These are phyloP conservation scores for Aleiodes testaceus DNA, from an alignment of 2,888 invertebrate genomes.

Conservation along the genomic window DNA sequence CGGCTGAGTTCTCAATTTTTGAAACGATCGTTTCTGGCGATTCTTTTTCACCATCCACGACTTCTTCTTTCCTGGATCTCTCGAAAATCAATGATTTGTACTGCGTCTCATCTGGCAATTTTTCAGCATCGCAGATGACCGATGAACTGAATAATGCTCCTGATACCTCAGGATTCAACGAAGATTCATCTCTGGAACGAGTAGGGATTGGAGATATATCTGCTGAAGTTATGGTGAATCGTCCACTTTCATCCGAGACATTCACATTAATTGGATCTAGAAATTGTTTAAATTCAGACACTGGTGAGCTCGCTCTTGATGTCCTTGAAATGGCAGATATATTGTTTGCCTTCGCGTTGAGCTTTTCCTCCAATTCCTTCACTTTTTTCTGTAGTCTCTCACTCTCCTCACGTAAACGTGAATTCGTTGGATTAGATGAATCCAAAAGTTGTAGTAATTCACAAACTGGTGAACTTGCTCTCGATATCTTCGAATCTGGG, in stretches of 20 bases:
- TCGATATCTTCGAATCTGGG: neutral
- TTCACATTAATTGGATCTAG: constrained; percentile 19
- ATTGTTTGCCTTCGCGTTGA: constrained; percentile 22
- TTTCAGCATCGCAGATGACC: constrained; percentile 48
- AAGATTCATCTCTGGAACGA: constrained; percentile 44
- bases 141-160: constrained; percentile 44
- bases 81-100: neutral
- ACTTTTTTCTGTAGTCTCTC: constrained; percentile 51
- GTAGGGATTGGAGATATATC: constrained; percentile 52
- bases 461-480: constrained; percentile 1
- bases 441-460: constrained; percentile 73
- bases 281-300: constrained; percentile 19
- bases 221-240: constrained; percentile 52
- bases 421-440: constrained; percentile 54
- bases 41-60: neutral
- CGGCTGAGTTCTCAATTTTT: too few relatives aligned
- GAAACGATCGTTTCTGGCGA: too few relatives aligned
- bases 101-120: constrained; percentile 34
- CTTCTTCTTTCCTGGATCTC: neutral
- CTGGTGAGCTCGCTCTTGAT: constrained; percentile 50
- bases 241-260: constrained; percentile 52
- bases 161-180: constrained; percentile 5
- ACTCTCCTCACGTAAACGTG: constrained; percentile 53
- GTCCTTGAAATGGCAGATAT: constrained; percentile 30
- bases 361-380: constrained; percentile 48